These are phyloP conservation scores for Enhydra lutris DNA, from an alignment of 2,113 vertebrate species.

Conservation along the genomic window DNA sequence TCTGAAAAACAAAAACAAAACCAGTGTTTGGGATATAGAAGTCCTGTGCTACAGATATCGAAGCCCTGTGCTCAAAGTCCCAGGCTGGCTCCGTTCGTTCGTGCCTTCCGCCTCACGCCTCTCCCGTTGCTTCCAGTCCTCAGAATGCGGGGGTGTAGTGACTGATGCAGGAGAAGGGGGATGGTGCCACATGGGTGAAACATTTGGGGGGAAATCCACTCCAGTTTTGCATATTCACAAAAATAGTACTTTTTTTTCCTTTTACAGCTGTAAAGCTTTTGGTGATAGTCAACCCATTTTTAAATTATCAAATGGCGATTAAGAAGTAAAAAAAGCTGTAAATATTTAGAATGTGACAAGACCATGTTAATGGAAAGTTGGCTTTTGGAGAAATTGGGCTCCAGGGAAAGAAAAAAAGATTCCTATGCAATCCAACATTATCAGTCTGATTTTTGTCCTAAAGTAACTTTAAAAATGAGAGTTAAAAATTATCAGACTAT, in stretches of 20 bases:
- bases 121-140: background rate
- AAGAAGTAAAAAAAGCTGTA: background rate
- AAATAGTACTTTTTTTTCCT: background rate
- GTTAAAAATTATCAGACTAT: background rate
- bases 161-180: background rate
- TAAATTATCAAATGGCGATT: background rate
- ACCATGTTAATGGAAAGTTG: background rate
- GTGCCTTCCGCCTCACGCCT: fast-evolving
- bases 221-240: background rate
- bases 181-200: background rate
- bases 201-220: background rate
- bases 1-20: background rate
- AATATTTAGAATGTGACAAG: constrained; percentile 44
- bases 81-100: background rate
- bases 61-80: background rate
- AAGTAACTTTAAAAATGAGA: constrained; percentile 17
- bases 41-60: fast-evolving
- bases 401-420: background rate
- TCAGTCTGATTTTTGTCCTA: background rate
- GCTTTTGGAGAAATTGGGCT: constrained; percentile 7
- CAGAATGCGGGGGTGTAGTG: background rate
- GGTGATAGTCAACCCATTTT: background rate
- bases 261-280: background rate
- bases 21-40: background rate
- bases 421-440: background rate